Evolutionary conservation across 2,113 vertebrate species (phyloP).

Genomic region (Apteryx owenii): DNA sequence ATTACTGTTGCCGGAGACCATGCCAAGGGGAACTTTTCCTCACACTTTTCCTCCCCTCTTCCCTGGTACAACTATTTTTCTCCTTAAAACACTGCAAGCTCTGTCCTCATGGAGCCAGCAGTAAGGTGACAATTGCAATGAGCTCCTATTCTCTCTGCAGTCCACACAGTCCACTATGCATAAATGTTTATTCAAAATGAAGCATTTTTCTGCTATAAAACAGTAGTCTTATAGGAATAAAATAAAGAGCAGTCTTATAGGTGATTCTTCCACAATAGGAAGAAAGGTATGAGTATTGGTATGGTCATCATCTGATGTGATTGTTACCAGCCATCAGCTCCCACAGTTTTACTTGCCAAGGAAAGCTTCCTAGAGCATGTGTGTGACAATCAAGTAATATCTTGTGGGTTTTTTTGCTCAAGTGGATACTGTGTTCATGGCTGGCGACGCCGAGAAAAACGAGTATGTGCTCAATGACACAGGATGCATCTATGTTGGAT

Average conservation of each 20-base stretch:
- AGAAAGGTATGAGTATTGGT: not conserved
- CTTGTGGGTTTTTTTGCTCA: not conserved
- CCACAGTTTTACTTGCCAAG: not conserved
- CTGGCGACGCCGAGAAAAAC: not conserved
- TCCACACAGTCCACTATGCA: not conserved
- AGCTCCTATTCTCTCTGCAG: not conserved
- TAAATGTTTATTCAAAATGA: not conserved
- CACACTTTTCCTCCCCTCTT: not conserved
- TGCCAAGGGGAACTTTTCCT: not conserved
- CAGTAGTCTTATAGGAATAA: not conserved
- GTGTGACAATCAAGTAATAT: not conserved
- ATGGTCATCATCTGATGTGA: not conserved
- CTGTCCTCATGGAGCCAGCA: rapidly evolving
- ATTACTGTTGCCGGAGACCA: not conserved
- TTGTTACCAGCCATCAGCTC: not conserved
- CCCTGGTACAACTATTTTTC: not conserved
- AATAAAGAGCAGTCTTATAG: not conserved
- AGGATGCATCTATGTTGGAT: conserved; percentile 73
- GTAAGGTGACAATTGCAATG: not conserved
- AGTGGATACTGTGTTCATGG: conserved; percentile 71
- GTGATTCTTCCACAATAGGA: not conserved
- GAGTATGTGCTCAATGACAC: conserved; percentile 75
- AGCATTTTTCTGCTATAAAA: not conserved
- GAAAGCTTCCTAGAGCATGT: not conserved
- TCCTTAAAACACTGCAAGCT: not conserved